Evolutionary conservation across 2,797 vertebrate species (phyloP), one percentile per base, ranked within the genome.

Genomic region (Mus caroli): DNA sequence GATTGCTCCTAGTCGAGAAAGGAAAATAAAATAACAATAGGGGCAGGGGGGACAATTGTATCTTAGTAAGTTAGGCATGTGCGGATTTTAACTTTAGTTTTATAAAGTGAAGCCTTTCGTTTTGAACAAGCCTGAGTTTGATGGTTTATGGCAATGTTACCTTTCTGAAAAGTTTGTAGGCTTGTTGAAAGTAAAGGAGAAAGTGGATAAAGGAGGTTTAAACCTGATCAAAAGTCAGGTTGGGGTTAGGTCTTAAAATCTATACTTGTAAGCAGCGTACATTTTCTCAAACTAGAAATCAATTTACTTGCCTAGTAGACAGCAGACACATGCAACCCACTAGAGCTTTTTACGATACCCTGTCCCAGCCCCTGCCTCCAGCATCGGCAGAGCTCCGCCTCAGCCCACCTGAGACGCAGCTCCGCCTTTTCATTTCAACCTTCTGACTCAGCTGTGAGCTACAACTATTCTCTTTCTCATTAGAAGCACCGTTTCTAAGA

Each of bases 51-150:
- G 88, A 80, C 19, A 94, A 58, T 43, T 94, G 6, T 82, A 62
- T 84, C 50, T 92, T 77, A 92, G 75, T 92, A 87, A 97, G 71
- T 92, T 69, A 92, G 76, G 84, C 17, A 34, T 31, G n/a, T 43
- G 76, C 58, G 46, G 75, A 87, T 82, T 88, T 92, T 62, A 58
- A 88, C 73, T 91, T 95, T 94, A 94, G 88, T 94, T 95, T 96
- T 89, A 34, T 83, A 91, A 95, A 77, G 67, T 84, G 3, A 84
- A 31, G 56, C 4, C 62, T 88, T 96, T 78, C 54, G 34, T 94
- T 95, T 94, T 94, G 88, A 93, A 54, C 60, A 90, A 82, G 87
- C 34, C 28, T 31, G 71, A 86, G 83, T 95, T 94, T 62, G 31
- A 22, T 91, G n/a, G 56, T 88, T 92, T 94, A 28, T 95, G 67